These are phyloP conservation scores for Melitaea cinxia DNA, from an alignment of 1,140 invertebrate genomes.

Conservation along the genomic window DNA sequence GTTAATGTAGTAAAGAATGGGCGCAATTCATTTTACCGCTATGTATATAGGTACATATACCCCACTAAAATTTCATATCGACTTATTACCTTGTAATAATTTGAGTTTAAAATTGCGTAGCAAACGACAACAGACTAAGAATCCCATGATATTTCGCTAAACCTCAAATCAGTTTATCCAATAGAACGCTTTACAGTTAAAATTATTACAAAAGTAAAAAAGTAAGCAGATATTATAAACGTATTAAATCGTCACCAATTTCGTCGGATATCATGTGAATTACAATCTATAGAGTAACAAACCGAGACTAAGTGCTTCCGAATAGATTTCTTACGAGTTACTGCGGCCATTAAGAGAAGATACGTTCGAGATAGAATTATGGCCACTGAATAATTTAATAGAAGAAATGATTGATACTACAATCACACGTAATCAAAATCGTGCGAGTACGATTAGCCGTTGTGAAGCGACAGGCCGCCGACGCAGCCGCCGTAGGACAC, in stretches of 20 bases:
- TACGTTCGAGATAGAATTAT: conserved; percentile 71
- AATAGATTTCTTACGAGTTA: conserved; percentile 52
- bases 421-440: conserved; percentile 77
- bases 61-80: conserved; percentile 4
- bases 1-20: conserved; percentile 25
- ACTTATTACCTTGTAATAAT: neutral
- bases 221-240: neutral
- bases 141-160: too few relatives aligned
- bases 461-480: conserved; percentile 55
- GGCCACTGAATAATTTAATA: conserved; percentile 79
- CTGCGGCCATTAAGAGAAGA: conserved; percentile 57
- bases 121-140: too few relatives aligned
- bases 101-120: too few relatives aligned
- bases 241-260: conserved; percentile 34
- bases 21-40: conserved; percentile 22
- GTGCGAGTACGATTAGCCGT: conserved; percentile 72
- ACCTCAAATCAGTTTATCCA: too few relatives aligned
- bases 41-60: neutral
- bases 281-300: conserved; percentile 70
- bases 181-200: neutral
- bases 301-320: conserved; percentile 73
- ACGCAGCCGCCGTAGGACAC: conserved; percentile 54
- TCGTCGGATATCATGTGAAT: conserved; percentile 63
- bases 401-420: conserved; percentile 80
- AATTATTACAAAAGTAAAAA: neutral